Percentiles rank a stretch among this genome's conserved stretches.
phyloP scores from a whole-genome alignment of 2,888 invertebrate species.

The Oscheius sp. region DNA sequence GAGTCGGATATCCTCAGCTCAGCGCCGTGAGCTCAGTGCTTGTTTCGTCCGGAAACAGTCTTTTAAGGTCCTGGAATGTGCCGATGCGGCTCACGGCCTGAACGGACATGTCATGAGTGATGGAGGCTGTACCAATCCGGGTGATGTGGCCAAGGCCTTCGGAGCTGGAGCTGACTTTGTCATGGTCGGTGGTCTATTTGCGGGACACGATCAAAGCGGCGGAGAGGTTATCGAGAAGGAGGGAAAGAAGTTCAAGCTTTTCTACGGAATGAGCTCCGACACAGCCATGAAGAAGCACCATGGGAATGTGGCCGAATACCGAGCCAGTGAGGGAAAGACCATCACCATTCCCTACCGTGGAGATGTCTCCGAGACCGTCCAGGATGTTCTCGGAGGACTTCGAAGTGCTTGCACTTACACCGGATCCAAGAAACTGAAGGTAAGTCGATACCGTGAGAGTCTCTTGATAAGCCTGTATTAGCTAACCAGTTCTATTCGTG shows the following conservation, averaged over 20 bases:
- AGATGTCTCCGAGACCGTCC: conserved; percentile 83
- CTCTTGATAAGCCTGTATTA: not conserved
- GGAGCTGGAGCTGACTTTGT: conserved; percentile 91
- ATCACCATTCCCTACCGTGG: conserved; percentile 77
- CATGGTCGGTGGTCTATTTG: conserved; percentile 88
- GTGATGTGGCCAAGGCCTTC: conserved; percentile 89
- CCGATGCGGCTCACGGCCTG: conserved; percentile 92
- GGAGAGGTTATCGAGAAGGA: conserved; percentile 82
- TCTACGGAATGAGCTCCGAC: conserved; percentile 90
- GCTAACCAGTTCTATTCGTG: not conserved
- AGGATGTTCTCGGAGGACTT: conserved; percentile 87
- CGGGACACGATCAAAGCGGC: conserved; percentile 90
- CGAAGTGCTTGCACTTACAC: conserved; percentile 92
- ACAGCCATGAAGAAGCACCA: conserved; percentile 91
- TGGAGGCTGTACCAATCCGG: conserved; percentile 91
- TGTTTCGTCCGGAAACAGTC: conserved; percentile 74
- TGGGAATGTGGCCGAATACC: conserved; percentile 80
- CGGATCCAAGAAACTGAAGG: conserved; percentile 82
- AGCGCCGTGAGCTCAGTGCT: conserved; percentile 80
- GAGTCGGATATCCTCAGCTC: conserved; percentile 83
- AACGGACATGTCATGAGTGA: conserved; percentile 95
- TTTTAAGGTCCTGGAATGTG: conserved; percentile 91
- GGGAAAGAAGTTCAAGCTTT: conserved; percentile 82
- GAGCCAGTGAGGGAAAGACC: conserved; percentile 92
- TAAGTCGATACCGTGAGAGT: not conserved